Evolutionary conservation across 2,888 invertebrate genomes (phyloP), one percentile per base, ranked within the genome.

Genomic region (Metallyticus violacea): DNA sequence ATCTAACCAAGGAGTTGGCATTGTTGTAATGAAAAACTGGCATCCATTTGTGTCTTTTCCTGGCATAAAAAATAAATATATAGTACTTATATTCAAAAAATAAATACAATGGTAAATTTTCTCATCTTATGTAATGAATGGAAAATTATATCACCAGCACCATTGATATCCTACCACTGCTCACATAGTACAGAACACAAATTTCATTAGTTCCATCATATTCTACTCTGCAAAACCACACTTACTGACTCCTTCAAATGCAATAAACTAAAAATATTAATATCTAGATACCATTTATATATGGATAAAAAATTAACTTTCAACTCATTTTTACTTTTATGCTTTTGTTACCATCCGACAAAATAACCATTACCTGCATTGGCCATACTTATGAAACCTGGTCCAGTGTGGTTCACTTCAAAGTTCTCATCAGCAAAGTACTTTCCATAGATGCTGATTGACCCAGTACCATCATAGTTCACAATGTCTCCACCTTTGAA

Each of bases 1-100:
- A 92, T 99, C 97, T 88, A 99, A 92, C 98, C 98, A 98, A 1
- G 96, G 95, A 1, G 98, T 96, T 25, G 95, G 94, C 88, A 96
- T 94, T 1, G 97, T 96, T n/a, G 97, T 98, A 90, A 99, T 97
- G 91, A 98, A 96, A 92, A 99, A 99, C 92, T 99, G 99, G 89
- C 97, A 98, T 5, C 98, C 98, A 92, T 99, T 99, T n/a, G 98
- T 97, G 90, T 98, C 94, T 86, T 95, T 95, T 27, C 96, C 96
- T 95, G 90, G 78, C n/a, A 62, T 62, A 62, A 62, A 62, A 4
- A 40, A 62, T 22, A 62, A 2, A 2, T 4, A 15, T 3, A 9
- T 9, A 9, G 40, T 40, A 6, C 40, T 9, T 9, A 40, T 40
- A 2, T 1, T 4, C 22, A 62, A 62, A 15, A 0, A 62, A 62